phyloP scores from a whole-genome alignment of 2,113 vertebrate genomes.

The Tenebrosternarchus preto region DNA sequence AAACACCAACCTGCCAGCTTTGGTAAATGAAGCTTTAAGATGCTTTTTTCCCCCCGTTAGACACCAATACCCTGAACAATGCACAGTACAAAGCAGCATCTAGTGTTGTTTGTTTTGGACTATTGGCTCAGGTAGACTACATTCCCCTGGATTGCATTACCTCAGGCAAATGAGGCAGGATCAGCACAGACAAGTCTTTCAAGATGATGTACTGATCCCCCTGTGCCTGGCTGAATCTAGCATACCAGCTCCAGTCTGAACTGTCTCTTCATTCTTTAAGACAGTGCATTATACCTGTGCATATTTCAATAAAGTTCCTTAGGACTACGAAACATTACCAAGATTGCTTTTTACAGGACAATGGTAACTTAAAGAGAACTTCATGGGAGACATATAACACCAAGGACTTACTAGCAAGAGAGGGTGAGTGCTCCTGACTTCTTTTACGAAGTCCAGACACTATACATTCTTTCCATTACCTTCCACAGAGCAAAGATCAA shows the following conservation, averaged over 20 bases:
- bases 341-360: neutral
- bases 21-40: no score
- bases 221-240: neutral
- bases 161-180: conserved; percentile 29
- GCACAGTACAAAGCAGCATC: neutral
- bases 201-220: conserved; percentile 11
- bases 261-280: neutral
- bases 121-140: neutral
- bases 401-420: neutral
- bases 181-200: conserved; percentile 42
- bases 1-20: no score
- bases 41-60: neutral
- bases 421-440: conserved; percentile 23
- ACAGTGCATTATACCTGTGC: neutral
- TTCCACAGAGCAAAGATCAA: neutral
- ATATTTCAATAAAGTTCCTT: neutral
- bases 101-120: neutral
- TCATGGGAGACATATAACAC: neutral
- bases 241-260: neutral
- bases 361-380: neutral
- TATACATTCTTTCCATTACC: neutral
- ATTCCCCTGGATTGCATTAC: conserved; percentile 2
- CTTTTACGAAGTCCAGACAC: neutral
- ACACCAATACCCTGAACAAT: neutral
- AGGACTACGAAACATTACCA: conserved; percentile 1